phyloP scores from a whole-genome alignment of 2,888 invertebrate genomes.

The Nowickia ferox region DNA sequence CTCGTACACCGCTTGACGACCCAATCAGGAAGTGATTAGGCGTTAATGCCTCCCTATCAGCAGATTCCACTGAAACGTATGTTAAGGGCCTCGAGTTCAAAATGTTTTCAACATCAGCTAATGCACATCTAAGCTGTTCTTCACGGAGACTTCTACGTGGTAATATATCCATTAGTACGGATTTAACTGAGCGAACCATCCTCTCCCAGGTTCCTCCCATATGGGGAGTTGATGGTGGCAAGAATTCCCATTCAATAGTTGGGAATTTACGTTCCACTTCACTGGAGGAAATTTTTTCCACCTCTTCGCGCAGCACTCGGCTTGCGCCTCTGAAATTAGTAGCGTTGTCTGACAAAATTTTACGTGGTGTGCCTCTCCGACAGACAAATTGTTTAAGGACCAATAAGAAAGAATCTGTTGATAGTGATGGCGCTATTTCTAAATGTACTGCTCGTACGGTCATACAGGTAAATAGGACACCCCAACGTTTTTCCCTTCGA shows the following conservation, averaged over 20 bases:
- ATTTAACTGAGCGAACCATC: background rate
- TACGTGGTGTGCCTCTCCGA: background rate
- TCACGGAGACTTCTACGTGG: background rate
- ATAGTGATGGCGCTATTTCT: constrained; percentile 1
- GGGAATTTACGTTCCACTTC: constrained; percentile 6
- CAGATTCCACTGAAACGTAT: constrained; percentile 55
- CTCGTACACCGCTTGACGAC: constrained; percentile 42
- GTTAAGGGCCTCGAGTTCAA: constrained; percentile 50
- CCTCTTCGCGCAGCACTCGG: background rate
- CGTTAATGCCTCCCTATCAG: constrained; percentile 38
- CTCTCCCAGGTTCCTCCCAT: constrained; percentile 3
- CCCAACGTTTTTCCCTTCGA: background rate
- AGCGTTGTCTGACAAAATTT: background rate
- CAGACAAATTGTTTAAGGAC: constrained; percentile 1
- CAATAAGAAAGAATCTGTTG: background rate
- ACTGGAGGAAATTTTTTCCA: background rate
- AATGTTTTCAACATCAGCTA: constrained; percentile 58
- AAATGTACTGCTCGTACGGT: constrained; percentile 3
- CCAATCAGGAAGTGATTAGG: constrained; percentile 58
- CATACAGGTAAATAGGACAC: background rate
- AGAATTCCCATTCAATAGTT: background rate
- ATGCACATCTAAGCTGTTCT: constrained; percentile 28
- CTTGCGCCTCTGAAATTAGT: constrained; percentile 1
- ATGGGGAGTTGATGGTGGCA: background rate
- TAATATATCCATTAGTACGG: constrained; percentile 4